These are phyloP conservation scores for Cirrhinus mrigala DNA, from an alignment of 2,797 vertebrate genomes.

Conservation along the genomic window DNA sequence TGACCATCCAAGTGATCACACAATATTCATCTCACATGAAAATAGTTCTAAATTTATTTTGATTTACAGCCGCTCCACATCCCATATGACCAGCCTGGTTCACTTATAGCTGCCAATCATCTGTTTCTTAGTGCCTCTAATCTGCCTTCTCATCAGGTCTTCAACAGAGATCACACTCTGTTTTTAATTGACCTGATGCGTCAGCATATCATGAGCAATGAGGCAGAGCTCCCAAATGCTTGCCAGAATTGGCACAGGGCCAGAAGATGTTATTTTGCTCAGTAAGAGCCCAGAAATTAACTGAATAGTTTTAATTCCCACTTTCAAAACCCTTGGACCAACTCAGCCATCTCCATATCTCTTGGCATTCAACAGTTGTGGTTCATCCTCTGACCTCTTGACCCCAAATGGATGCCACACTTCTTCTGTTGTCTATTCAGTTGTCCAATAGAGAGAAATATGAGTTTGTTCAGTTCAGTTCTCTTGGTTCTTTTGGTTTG, in stretches of 20 bases:
- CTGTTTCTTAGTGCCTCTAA: constrained; percentile 20
- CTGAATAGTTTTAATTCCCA: constrained; percentile 1
- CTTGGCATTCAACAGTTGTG: neutral
- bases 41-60: constrained; percentile 9
- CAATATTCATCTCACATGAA: neutral
- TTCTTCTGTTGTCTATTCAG: neutral
- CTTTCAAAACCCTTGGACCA: neutral
- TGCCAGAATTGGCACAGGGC: constrained; percentile 23
- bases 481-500: neutral
- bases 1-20: neutral
- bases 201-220: constrained; percentile 34
- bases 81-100: neutral
- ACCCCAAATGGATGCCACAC: neutral
- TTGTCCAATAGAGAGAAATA: no score
- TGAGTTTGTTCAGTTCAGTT: neutral
- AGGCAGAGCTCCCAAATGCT: constrained; percentile 9
- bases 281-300: neutral
- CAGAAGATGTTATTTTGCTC: neutral
- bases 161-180: constrained; percentile 26
- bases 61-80: neutral
- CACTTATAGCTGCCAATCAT: constrained; percentile 8
- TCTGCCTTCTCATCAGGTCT: constrained; percentile 40
- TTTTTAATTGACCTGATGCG: constrained; percentile 28
- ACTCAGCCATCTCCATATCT: neutral
- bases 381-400: neutral